phyloP scores from a whole-genome alignment of 2,888 invertebrate species.

The Mamestra brassicae region DNA sequence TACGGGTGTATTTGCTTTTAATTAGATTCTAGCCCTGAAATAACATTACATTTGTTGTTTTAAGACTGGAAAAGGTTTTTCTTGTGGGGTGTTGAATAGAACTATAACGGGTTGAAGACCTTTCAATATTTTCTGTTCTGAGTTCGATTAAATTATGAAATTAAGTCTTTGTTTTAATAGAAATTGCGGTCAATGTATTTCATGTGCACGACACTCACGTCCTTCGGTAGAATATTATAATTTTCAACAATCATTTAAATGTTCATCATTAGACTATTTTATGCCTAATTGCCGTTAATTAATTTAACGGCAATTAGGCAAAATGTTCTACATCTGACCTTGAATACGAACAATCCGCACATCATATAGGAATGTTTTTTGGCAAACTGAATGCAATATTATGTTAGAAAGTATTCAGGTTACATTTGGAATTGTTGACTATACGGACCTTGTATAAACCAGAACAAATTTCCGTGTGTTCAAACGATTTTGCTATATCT shows the following conservation, averaged over 20 bases:
- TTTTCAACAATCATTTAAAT: not conserved
- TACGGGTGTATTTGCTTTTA: constrained; percentile 13
- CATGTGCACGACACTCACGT: not conserved
- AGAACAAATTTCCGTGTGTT: too few relatives aligned
- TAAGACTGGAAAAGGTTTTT: not conserved
- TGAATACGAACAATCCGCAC: too few relatives aligned
- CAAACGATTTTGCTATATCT: too few relatives aligned
- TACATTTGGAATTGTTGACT: too few relatives aligned
- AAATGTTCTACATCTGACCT: too few relatives aligned
- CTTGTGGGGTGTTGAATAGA: not conserved
- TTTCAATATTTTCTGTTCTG: not conserved
- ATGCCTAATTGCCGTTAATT: too few relatives aligned
- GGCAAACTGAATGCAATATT: too few relatives aligned
- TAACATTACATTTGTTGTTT: constrained; percentile 23
- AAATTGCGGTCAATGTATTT: not conserved
- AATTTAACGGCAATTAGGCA: too few relatives aligned
- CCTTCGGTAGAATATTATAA: not conserved
- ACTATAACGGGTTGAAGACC: not conserved
- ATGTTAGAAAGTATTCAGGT: too few relatives aligned
- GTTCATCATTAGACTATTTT: too few relatives aligned
- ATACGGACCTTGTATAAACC: too few relatives aligned
- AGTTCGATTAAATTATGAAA: not conserved
- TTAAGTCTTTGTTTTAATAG: not conserved
- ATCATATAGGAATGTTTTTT: too few relatives aligned
- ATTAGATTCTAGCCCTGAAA: constrained; percentile 24